Conservation (phyloP, 2,113 vertebrate genomes). For the Cryptomyrus ogoouensis region DNA sequence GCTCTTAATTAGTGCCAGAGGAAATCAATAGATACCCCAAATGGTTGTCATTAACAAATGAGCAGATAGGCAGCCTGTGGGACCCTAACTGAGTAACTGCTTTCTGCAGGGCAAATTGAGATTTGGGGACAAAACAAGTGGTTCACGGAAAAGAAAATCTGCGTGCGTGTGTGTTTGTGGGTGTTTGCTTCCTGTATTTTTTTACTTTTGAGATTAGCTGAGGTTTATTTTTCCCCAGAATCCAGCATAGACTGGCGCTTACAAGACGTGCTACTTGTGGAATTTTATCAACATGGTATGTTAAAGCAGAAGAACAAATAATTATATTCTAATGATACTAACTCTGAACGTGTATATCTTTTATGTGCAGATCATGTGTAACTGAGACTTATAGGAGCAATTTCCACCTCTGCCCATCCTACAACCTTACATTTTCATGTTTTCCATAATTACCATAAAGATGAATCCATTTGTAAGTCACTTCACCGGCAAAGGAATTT, state of each 20-base stretch:
- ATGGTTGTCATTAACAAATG: conserved; percentile 60
- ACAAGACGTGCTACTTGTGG: background rate
- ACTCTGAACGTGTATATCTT: background rate
- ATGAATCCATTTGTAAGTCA: background rate
- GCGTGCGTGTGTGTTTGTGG: background rate
- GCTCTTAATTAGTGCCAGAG: conserved; percentile 60
- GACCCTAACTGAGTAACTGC: conserved; percentile 51
- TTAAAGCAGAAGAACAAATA: background rate
- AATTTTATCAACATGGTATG: background rate
- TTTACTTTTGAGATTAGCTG: background rate
- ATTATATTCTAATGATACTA: background rate
- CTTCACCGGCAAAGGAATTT: background rate
- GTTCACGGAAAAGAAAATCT: background rate
- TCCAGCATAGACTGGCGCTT: background rate
- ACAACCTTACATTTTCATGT: background rate
- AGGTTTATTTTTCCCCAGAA: background rate
- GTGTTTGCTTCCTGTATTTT: conserved; percentile 22
- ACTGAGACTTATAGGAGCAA: background rate
- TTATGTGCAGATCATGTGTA: background rate
- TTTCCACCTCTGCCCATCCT: background rate
- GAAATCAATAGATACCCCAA: conserved; percentile 55
- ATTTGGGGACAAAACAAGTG: background rate
- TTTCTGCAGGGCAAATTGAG: conserved; percentile 18
- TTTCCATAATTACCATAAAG: background rate
- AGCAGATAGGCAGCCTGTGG: conserved; percentile 44